These are phyloP conservation scores for Phocoena phocoena DNA, from an alignment of 2,113 vertebrate species.

Conservation along the genomic window DNA sequence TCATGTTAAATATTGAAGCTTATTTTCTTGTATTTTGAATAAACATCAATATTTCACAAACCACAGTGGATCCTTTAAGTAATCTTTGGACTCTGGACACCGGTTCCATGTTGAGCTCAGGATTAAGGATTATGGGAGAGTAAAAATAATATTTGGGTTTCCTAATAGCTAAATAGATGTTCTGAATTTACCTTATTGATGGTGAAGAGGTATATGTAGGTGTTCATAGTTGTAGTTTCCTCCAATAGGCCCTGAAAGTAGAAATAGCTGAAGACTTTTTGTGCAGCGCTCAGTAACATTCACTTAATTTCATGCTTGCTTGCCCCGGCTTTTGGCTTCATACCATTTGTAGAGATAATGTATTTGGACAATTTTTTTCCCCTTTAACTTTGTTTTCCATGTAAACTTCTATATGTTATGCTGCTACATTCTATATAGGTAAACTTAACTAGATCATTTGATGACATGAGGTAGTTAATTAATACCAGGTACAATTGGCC, in stretches of 20 bases:
- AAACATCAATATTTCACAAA: background rate
- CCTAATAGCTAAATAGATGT: background rate
- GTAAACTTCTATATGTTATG: background rate
- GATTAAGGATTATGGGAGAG: background rate
- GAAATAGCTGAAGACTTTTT: conserved; percentile 25
- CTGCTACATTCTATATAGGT: background rate
- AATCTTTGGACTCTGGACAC: background rate
- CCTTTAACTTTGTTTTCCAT: background rate
- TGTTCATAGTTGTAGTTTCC: background rate
- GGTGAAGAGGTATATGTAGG: background rate
- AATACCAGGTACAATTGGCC: background rate
- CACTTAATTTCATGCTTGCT: background rate
- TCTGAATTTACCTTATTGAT: conserved; percentile 1
- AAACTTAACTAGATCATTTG: background rate
- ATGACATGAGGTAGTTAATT: conserved; percentile 10
- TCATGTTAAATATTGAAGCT: background rate
- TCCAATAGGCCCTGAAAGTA: background rate
- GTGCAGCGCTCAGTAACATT: background rate
- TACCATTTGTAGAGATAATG: background rate
- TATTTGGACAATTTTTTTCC: background rate
- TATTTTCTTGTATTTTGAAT: background rate
- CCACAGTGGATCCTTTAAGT: background rate
- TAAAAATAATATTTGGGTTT: conserved; percentile 41
- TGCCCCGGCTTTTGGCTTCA: background rate
- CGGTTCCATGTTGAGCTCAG: background rate